A percentile compares a stretch with the other conserved stretches of the same genome.
These are phyloP conservation scores for Leptinotarsa tumamoca DNA, from an alignment of 2,888 invertebrate genomes.

Conservation along the genomic window DNA sequence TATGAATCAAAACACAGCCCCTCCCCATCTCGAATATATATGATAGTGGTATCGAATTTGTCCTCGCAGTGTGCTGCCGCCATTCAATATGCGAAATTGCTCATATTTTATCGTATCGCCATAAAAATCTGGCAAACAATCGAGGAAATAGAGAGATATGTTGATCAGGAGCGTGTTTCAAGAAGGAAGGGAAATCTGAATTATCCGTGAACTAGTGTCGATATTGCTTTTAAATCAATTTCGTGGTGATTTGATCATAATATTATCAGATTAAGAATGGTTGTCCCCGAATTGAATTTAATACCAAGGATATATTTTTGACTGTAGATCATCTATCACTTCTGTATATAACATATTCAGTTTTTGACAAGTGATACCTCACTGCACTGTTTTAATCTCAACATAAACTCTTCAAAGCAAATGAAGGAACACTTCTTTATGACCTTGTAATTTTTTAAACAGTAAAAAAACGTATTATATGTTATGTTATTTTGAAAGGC, in stretches of 20 bases:
- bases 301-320: no score
- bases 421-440: no score
- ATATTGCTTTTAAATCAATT: neutral
- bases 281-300: no score
- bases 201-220: neutral
- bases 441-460: no score
- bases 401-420: no score
- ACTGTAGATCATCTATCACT: no score
- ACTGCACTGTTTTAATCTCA: no score
- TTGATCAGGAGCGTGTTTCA: slow-evolving; percentile 6
- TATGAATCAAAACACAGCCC: neutral
- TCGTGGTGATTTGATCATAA: neutral
- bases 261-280: no score
- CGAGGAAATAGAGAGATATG: neutral
- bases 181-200: neutral
- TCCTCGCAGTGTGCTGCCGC: slow-evolving; percentile 38
- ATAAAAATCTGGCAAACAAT: slow-evolving; percentile 15
- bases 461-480: no score
- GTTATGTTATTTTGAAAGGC: no score
- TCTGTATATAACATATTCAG: no score
- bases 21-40: slow-evolving; percentile 11
- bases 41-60: slow-evolving; percentile 30
- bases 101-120: slow-evolving; percentile 30
- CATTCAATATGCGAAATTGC: slow-evolving; percentile 37
- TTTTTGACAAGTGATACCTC: no score